Evolutionary conservation across 2,888 invertebrate genomes (phyloP).

Genomic region (Lycia hirtaria): DNA sequence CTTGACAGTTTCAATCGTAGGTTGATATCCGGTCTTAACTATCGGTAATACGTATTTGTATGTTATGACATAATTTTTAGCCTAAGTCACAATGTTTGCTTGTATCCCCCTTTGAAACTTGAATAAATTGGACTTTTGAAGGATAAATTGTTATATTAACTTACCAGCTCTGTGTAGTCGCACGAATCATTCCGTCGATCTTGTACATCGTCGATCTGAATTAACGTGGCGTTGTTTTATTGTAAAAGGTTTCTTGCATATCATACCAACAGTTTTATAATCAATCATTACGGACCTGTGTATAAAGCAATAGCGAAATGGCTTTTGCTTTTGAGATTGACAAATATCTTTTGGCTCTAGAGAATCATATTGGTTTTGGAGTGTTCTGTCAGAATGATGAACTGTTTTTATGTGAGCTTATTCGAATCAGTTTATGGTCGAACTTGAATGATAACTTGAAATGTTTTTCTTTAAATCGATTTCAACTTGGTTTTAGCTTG

Average conservation of each 20-base stretch:
- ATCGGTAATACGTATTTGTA: slow-evolving; percentile 54
- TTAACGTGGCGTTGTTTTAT: slow-evolving; percentile 4
- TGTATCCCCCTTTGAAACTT: slow-evolving; percentile 61
- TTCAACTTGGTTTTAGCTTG: not conserved
- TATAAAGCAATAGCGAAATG: not conserved
- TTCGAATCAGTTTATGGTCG: slow-evolving; percentile 22
- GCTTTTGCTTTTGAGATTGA: not conserved
- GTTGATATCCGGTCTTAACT: slow-evolving; percentile 62
- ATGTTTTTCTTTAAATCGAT: not conserved
- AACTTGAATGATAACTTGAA: not conserved
- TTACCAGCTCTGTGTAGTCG: slow-evolving; percentile 21
- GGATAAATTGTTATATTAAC: slow-evolving; percentile 41
- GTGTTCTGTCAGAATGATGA: slow-evolving; percentile 1
- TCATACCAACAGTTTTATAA: slow-evolving; percentile 9
- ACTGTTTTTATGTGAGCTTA: slow-evolving; percentile 2
- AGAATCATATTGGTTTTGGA: slow-evolving; percentile 4
- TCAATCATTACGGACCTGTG: not conserved
- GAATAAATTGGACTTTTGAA: slow-evolving; percentile 61
- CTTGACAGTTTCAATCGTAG: slow-evolving; percentile 46
- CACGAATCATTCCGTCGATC: slow-evolving; percentile 8
- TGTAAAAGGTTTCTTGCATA: not conserved
- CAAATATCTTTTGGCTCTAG: slow-evolving; percentile 2
- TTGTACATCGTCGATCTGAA: slow-evolving; percentile 15
- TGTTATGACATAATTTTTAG: slow-evolving; percentile 68
- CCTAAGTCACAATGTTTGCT: slow-evolving; percentile 66